Evolutionary conservation across 2,113 vertebrate genomes (phyloP).

Genomic region (Caranx melampygus): DNA sequence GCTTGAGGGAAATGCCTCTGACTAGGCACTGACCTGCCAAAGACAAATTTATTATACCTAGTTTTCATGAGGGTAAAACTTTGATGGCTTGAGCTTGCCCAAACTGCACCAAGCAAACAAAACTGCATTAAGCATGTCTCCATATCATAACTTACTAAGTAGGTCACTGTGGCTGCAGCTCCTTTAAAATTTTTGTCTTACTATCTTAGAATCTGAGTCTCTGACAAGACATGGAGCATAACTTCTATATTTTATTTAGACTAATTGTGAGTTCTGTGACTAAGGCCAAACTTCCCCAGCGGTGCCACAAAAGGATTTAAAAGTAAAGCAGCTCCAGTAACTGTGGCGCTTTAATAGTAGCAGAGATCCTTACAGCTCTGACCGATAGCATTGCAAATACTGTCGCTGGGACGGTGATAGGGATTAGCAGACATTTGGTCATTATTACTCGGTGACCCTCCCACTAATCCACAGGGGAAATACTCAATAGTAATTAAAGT

Average conservation of each 20-base stretch:
- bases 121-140: neutral
- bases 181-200: neutral
- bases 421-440: neutral
- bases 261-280: neutral
- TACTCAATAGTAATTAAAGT: neutral
- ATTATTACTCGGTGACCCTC: neutral
- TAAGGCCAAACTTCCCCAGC: neutral
- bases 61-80: too few relatives aligned
- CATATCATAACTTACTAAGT: neutral
- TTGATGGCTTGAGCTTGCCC: neutral
- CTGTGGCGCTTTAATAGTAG: neutral
- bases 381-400: slow-evolving; percentile 4
- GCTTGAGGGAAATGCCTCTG: too few relatives aligned
- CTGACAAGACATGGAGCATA: neutral
- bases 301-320: neutral
- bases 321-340: neutral
- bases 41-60: too few relatives aligned
- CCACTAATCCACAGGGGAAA: neutral
- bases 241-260: neutral
- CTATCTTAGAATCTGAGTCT: neutral
- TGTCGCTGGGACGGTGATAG: neutral
- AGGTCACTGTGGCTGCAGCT: neutral
- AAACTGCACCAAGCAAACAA: neutral
- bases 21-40: too few relatives aligned
- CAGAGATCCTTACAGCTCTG: slow-evolving; percentile 16